Percentiles rank a stretch among this genome's conserved stretches.
Evolutionary conservation across 1,140 invertebrate genomes (phyloP).

Genomic region (Rhopalosiphum padi): DNA sequence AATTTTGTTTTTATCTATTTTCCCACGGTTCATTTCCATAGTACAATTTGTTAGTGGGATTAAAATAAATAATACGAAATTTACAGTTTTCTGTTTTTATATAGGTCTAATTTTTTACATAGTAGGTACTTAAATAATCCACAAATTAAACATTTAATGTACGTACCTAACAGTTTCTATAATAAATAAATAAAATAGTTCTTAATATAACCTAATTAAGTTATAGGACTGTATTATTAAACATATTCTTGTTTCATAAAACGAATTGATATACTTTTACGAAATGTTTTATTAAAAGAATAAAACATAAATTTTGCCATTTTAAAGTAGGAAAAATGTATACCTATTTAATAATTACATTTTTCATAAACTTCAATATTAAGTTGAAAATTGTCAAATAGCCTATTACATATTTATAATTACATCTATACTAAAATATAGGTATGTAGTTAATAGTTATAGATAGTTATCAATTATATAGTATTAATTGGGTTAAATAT

Average conservation of each 20-base stretch:
- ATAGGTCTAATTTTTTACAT: background rate
- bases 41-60: background rate
- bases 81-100: background rate
- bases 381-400: background rate
- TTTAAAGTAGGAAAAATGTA: background rate
- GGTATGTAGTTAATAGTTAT: background rate
- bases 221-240: background rate
- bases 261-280: background rate
- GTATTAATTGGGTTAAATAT: background rate
- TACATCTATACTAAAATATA: background rate
- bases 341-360: background rate
- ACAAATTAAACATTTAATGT: background rate
- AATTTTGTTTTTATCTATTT: background rate
- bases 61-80: background rate
- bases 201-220: background rate
- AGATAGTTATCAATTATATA: background rate
- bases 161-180: background rate
- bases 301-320: background rate
- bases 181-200: conserved; percentile 17
- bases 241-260: background rate
- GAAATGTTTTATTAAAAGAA: background rate
- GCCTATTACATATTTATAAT: background rate
- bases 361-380: background rate
- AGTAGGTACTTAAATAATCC: background rate
- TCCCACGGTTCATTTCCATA: background rate